These are phyloP conservation scores for Pomatorhinus ruficollis DNA, from an alignment of 2,113 vertebrate genomes.

Conservation along the genomic window DNA sequence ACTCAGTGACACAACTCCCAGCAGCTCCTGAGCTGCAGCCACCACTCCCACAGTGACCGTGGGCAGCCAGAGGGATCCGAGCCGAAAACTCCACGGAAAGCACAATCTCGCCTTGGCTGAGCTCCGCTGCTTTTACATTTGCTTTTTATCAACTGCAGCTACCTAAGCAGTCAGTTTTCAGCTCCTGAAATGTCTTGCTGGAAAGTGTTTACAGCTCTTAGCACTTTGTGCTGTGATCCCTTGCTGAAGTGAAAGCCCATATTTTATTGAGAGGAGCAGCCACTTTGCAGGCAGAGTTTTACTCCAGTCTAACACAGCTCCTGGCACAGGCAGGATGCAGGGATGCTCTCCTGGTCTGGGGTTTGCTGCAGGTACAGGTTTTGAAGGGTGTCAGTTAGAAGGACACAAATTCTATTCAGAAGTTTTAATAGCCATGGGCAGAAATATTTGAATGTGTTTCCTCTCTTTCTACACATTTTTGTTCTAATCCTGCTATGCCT, in stretches of 20 bases:
- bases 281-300: background rate
- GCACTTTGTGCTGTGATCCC: conserved; percentile 1
- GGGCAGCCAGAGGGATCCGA: background rate
- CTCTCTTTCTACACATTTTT: background rate
- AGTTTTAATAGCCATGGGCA: background rate
- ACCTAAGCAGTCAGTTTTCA: background rate
- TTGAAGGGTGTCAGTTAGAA: background rate
- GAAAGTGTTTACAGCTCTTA: conserved; percentile 44
- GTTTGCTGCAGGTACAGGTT: background rate
- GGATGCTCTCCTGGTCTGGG: background rate
- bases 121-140: background rate
- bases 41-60: background rate
- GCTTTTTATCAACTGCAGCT: background rate
- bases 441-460: background rate
- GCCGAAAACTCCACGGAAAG: background rate
- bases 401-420: background rate
- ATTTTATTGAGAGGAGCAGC: background rate
- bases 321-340: background rate
- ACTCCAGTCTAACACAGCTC: background rate
- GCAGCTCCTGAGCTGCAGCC: background rate
- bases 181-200: background rate
- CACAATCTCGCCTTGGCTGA: background rate
- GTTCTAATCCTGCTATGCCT: background rate
- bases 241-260: background rate
- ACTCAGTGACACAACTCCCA: background rate